phyloP scores from a whole-genome alignment of 2,888 invertebrate genomes.

The Lasioglossum lativentre region DNA sequence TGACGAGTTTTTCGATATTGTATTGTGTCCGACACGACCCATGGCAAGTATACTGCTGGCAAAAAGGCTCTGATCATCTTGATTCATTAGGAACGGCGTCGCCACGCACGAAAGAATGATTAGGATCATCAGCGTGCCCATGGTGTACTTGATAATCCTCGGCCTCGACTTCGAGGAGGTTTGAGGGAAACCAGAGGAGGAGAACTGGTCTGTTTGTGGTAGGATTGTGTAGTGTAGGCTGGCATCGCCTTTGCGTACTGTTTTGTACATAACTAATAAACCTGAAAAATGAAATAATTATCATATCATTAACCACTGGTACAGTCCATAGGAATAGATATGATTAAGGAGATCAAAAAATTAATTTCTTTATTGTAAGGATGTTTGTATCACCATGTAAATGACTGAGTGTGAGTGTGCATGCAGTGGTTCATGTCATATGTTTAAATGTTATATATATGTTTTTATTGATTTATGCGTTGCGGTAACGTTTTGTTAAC shows the following conservation, averaged over 20 bases:
- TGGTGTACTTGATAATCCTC: constrained; percentile 70
- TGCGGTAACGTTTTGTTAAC: no score
- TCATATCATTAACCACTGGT: not conserved
- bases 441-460: no score
- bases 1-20: constrained; percentile 46
- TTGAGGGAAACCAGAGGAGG: constrained; percentile 65
- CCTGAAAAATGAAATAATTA: constrained; percentile 43
- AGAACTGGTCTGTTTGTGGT: constrained; percentile 87
- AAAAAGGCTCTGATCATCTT: constrained; percentile 72
- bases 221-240: constrained; percentile 91
- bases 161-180: constrained; percentile 55
- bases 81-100: constrained; percentile 73
- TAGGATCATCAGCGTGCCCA: constrained; percentile 69
- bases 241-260: constrained; percentile 90
- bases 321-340: no score
- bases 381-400: no score
- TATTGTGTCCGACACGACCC: constrained; percentile 55
- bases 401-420: no score
- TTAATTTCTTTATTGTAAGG: no score
- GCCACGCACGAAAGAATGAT: constrained; percentile 69
- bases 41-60: constrained; percentile 68
- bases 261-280: constrained; percentile 88
- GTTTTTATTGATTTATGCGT: no score
- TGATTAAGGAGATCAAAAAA: no score
- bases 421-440: no score